Conservation (phyloP, 1,140 invertebrate species). For the Monochamus saltuarius region DNA sequence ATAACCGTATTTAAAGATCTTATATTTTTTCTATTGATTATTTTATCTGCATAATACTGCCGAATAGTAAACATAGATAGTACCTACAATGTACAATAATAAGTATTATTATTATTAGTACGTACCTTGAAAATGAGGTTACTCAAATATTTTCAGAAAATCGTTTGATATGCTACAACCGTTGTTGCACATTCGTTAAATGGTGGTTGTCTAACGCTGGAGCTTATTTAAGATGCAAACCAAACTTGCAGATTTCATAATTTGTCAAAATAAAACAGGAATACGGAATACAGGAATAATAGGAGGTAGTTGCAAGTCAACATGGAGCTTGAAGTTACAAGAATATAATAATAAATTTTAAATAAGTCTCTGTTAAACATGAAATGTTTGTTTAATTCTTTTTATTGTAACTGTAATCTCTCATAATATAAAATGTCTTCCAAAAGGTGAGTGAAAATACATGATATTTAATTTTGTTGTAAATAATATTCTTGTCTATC, state of each 20-base stretch:
- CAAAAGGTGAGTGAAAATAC: constrained; percentile 39
- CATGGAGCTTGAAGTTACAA: constrained; percentile 35
- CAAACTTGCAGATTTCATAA: not conserved
- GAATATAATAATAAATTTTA: constrained; percentile 26
- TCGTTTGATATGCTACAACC: too few relatives aligned
- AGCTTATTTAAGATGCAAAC: too few relatives aligned
- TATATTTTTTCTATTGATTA: too few relatives aligned
- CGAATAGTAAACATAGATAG: too few relatives aligned
- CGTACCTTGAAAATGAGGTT: too few relatives aligned
- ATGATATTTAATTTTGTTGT: constrained; percentile 4
- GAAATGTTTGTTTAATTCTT: constrained; percentile 29
- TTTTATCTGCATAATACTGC: too few relatives aligned
- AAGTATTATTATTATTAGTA: too few relatives aligned
- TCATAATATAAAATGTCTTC: constrained; percentile 43
- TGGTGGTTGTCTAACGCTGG: too few relatives aligned
- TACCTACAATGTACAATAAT: too few relatives aligned
- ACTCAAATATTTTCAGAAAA: too few relatives aligned
- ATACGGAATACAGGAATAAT: not conserved
- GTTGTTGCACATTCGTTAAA: too few relatives aligned
- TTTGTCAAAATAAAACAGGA: not conserved
- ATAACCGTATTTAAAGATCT: too few relatives aligned
- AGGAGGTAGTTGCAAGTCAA: constrained; percentile 24
- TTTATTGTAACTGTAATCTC: constrained; percentile 22
- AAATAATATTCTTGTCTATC: constrained; percentile 7
- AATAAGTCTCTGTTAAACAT: constrained; percentile 36